Evolutionary conservation across 2,797 vertebrate species (phyloP), one percentile per base, ranked within the genome.

Genomic region (Monodelphis domestica): DNA sequence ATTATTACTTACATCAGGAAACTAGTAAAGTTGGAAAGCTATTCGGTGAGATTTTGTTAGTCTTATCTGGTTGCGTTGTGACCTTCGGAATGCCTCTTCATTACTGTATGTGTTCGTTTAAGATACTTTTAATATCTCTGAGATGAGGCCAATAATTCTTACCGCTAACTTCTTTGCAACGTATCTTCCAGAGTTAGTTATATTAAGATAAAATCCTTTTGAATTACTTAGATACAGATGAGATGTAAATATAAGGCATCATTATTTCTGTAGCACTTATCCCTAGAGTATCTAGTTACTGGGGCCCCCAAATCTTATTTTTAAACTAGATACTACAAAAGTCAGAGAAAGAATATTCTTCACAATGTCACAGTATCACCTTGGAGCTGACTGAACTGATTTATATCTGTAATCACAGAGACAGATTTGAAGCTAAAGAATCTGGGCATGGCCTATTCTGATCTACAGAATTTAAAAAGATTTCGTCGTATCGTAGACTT

Each of bases 181-280:
- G 51, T 2, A 70, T 91, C 70, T 94, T 94, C 56, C 63, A 91
- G 95, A 90, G 38, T 78, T 94, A 90, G 38, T 70, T 94, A 59
- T 28, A 15, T 87, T 93, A 90, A 15, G 57, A 92, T 92, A 95
- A 95, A 93, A 95, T 88, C 51, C 92, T 56, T 92, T 89, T 93
- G 92, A 54, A 95, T 93, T 93, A 91, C 30, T 78, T 33, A 87
- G 84, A 51, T 11, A 33, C 53, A 87, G 52, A 91, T 91, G 21
- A 28, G 63, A 54, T 78, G 87, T 92, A 95, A 56, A 24, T n/a
- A 24, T 12, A 94, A 92, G 29, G 50, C n/a, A 33, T n/a, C 88
- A 17, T 59, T 93, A 95, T 94, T 95, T 93, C 54, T 59, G 91
- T 45, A 87, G 63, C 78, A 91, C 51, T 93, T 92, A 54, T 11